A percentile compares a stretch with the other conserved stretches of the same genome.
phyloP scores from a whole-genome alignment of 1,140 invertebrate species.

The Hormaphis cornu region DNA sequence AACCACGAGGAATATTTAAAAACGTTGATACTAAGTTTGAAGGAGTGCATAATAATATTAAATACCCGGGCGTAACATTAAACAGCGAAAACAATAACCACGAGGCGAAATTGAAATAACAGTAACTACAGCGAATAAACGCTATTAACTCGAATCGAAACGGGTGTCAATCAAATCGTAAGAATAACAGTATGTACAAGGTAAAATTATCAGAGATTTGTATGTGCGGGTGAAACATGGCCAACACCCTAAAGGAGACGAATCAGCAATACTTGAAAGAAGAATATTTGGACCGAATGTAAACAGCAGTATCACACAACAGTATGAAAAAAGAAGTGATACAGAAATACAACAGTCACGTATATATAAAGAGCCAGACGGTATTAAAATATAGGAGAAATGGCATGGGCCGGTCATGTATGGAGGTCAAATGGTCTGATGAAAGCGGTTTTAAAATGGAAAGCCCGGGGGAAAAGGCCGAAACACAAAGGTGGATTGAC shows the following conservation, averaged over 20 bases:
- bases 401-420: neutral
- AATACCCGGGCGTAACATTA: neutral
- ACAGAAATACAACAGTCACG: neutral
- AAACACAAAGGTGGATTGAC: neutral
- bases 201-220: neutral
- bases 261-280: neutral
- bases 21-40: too few species aligned
- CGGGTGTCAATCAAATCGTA: neutral
- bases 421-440: too few species aligned
- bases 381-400: neutral
- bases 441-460: neutral
- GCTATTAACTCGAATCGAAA: neutral
- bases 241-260: neutral
- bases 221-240: neutral
- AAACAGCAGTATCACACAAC: neutral
- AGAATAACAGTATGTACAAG: neutral
- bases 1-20: too few species aligned
- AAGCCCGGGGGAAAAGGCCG: neutral
- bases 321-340: neutral
- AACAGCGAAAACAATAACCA: neutral
- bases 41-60: neutral
- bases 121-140: neutral
- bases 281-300: neutral
- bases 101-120: neutral
- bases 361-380: too few species aligned